Conservation (phyloP, 2,888 invertebrate species). For the Caenorhabditis virilis region DNA sequence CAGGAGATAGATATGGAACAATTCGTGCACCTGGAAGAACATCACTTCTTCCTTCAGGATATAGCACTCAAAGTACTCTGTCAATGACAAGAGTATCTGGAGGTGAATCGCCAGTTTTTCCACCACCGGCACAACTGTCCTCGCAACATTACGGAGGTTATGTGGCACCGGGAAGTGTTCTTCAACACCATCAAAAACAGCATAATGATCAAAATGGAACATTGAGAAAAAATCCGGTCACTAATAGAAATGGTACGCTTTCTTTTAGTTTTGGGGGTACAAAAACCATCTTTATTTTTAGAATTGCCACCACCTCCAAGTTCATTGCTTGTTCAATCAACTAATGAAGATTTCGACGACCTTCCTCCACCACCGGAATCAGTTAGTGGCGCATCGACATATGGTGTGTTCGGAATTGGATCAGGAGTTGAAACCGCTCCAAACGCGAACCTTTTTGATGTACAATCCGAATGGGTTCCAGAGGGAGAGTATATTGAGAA, state of each 20-base stretch:
- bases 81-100: constrained; percentile 16
- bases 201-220: constrained; percentile 24
- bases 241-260: too few relatives aligned
- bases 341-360: constrained; percentile 30
- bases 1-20: constrained; percentile 26
- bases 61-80: constrained; percentile 3
- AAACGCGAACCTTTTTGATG: constrained; percentile 37
- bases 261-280: too few relatives aligned
- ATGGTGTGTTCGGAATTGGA: constrained; percentile 26
- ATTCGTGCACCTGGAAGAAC: constrained; percentile 7
- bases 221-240: constrained; percentile 7
- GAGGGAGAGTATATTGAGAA: constrained; percentile 44
- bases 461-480: constrained; percentile 41
- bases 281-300: too few relatives aligned
- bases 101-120: constrained; percentile 35
- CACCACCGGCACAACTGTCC: constrained; percentile 28
- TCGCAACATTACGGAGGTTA: constrained; percentile 25
- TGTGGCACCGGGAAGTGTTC: constrained; percentile 28
- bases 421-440: constrained; percentile 1
- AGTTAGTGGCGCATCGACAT: constrained; percentile 24
- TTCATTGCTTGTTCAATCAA: constrained; percentile 8
- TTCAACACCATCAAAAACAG: constrained; percentile 25
- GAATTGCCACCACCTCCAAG: constrained; percentile 34
- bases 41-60: not conserved
- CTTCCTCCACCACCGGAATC: constrained; percentile 44